Evolutionary conservation across 2,797 vertebrate genomes (phyloP).

Genomic region (Lepilemur ruficaudatus): DNA sequence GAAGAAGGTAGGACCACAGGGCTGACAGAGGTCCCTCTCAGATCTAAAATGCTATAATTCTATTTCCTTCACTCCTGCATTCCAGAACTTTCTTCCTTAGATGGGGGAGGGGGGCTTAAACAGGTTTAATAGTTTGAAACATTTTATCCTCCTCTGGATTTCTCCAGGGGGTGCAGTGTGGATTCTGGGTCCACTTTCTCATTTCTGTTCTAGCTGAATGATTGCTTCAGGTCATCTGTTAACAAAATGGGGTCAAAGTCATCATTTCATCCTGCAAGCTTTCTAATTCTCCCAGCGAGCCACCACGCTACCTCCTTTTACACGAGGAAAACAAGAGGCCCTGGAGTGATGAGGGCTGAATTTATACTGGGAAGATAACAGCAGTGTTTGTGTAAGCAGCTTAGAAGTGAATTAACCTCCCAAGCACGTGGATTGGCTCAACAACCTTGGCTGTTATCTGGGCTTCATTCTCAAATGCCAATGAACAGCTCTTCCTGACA

Average conservation of each 20-base stretch:
- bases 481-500: not conserved
- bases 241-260: constrained; percentile 68
- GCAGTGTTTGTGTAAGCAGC: constrained; percentile 29
- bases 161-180: not conserved
- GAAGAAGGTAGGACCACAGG: not conserved
- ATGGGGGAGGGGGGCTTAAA: not conserved
- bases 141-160: not conserved
- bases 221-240: constrained; percentile 59
- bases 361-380: not conserved
- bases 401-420: constrained; percentile 60
- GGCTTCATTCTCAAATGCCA: not conserved
- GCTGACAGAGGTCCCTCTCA: not conserved
- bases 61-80: not conserved
- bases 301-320: not conserved
- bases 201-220: constrained; percentile 55
- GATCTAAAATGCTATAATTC: not conserved
- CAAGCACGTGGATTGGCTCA: not conserved
- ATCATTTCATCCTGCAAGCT: constrained; percentile 17
- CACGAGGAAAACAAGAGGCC: not conserved
- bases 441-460: not conserved
- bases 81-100: not conserved
- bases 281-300: constrained; percentile 53
- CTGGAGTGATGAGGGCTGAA: not conserved
- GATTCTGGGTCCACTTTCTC: not conserved
- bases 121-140: not conserved